These are phyloP conservation scores for Tychaedon coryphoeus DNA, from an alignment of 2,113 vertebrate species.

Conservation along the genomic window DNA sequence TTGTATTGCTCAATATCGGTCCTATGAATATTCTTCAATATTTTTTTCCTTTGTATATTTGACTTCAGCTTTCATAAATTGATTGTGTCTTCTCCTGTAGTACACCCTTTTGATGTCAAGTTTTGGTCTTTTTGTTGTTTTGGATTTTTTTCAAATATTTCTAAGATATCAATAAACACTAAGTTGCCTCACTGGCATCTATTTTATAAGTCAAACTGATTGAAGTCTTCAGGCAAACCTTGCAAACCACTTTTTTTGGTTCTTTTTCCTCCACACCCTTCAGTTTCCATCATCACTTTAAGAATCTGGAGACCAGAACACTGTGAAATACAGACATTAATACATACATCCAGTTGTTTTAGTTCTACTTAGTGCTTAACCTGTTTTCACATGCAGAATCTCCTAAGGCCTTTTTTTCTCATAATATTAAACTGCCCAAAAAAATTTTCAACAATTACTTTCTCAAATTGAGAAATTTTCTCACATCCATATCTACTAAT, in stretches of 20 bases:
- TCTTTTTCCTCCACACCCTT: background rate
- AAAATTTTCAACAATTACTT: background rate
- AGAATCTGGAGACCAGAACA: background rate
- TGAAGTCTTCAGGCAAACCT: background rate
- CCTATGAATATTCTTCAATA: background rate
- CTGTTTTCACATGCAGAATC: background rate
- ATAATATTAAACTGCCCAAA: background rate
- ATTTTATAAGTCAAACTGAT: background rate
- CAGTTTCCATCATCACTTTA: background rate
- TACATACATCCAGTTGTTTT: background rate
- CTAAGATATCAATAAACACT: background rate
- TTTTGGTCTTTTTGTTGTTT: background rate
- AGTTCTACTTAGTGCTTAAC: background rate
- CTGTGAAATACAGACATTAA: background rate
- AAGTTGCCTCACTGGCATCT: background rate
- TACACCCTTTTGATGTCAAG: fast-evolving
- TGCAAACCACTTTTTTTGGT: background rate
- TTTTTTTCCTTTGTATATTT: background rate
- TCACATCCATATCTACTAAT: background rate
- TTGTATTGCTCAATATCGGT: background rate
- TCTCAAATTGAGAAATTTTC: background rate
- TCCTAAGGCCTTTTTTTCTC: background rate
- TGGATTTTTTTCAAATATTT: background rate
- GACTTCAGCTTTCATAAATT: background rate
- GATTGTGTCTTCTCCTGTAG: background rate